Conservation (phyloP, 92 coral and sea anemone species). For the Palythoa grandiflora region DNA sequence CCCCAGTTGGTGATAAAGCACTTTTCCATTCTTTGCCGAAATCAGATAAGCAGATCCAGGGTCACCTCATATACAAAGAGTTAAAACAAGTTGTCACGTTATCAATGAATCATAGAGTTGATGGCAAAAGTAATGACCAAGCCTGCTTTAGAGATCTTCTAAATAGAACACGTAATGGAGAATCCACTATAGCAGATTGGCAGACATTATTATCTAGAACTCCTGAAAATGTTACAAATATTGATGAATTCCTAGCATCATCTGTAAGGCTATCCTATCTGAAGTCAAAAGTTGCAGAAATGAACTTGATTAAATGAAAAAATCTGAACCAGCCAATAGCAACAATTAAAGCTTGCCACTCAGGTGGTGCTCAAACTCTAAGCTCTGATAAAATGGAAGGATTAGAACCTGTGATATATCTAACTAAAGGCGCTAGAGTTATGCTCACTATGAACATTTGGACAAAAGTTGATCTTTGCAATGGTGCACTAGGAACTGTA, state of each 20-base stretch:
- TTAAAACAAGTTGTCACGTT: conserved; percentile 72
- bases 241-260: background rate
- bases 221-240: background rate
- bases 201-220: background rate
- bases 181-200: conserved; percentile 38
- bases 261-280: conserved; percentile 1
- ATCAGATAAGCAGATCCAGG: conserved; percentile 66
- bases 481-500: too few species aligned
- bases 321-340: background rate
- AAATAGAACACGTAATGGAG: conserved; percentile 21
- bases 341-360: too few species aligned
- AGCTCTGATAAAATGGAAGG: too few species aligned
- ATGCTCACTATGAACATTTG: too few species aligned
- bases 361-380: too few species aligned
- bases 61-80: conserved; percentile 67
- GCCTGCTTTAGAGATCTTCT: conserved; percentile 27
- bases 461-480: too few species aligned
- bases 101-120: conserved; percentile 78
- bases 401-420: too few species aligned
- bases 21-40: conserved; percentile 63
- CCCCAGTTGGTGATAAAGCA: conserved; percentile 79
- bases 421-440: too few species aligned
- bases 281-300: conserved; percentile 24
- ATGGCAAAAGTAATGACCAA: conserved; percentile 45
- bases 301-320: conserved; percentile 8